These are phyloP conservation scores for Heterodera schachtii DNA, from an alignment of 1,140 invertebrate genomes.

Conservation along the genomic window DNA sequence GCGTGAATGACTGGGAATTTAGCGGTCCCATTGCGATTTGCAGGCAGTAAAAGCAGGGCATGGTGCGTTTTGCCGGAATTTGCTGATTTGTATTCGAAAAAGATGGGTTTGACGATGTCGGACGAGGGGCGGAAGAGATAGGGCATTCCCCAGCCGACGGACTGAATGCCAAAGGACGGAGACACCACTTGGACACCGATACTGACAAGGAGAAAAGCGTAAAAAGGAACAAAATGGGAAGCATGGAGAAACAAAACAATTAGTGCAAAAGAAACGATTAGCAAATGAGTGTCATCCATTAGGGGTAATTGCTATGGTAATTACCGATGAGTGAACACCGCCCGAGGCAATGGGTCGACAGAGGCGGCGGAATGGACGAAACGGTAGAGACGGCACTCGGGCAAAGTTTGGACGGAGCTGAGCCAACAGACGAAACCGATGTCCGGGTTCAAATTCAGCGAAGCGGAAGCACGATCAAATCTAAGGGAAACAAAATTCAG, in stretches of 20 bases:
- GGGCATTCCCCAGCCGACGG: constrained; percentile 29
- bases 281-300: too few relatives aligned
- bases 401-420: constrained; percentile 81
- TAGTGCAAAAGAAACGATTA: too few relatives aligned
- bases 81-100: constrained; percentile 38
- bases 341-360: constrained; percentile 34
- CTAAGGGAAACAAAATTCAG: constrained; percentile 11
- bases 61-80: constrained; percentile 73
- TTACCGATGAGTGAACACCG: constrained; percentile 35
- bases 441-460: constrained; percentile 52
- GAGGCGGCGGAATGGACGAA: constrained; percentile 71
- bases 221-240: background rate
- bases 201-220: background rate
- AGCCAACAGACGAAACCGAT: constrained; percentile 79
- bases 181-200: constrained; percentile 20
- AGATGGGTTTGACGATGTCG: constrained; percentile 25
- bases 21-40: constrained; percentile 76
- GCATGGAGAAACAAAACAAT: background rate
- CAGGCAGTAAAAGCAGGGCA: constrained; percentile 75
- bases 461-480: constrained; percentile 39
- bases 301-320: background rate
- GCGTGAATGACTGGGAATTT: constrained; percentile 92
- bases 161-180: constrained; percentile 11
- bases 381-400: constrained; percentile 78
- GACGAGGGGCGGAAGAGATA: constrained; percentile 22